These are phyloP conservation scores for Drosophila melanica DNA, from an alignment of 1,140 invertebrate species.

Conservation along the genomic window DNA sequence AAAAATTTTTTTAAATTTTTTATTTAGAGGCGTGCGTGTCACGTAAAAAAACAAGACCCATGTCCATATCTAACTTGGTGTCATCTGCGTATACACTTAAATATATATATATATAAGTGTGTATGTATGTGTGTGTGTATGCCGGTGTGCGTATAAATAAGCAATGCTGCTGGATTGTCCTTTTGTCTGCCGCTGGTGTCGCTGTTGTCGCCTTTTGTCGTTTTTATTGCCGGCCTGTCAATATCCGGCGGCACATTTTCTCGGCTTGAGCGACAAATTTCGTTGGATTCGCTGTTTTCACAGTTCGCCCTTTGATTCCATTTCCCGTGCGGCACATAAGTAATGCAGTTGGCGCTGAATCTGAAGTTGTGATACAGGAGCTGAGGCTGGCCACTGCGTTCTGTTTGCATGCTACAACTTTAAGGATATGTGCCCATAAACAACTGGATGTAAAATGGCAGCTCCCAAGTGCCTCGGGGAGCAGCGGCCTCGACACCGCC, in stretches of 20 bases:
- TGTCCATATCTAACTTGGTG: too few species aligned
- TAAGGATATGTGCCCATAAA: slow-evolving; percentile 75
- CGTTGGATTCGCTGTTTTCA: slow-evolving; percentile 24
- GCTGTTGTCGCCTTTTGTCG: slow-evolving; percentile 43
- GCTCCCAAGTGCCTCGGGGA: slow-evolving; percentile 43
- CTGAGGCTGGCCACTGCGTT: slow-evolving; percentile 17
- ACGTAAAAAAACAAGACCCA: background rate
- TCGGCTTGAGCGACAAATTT: slow-evolving; percentile 32
- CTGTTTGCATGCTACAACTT: slow-evolving; percentile 49
- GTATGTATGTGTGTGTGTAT: too few species aligned
- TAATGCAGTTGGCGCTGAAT: slow-evolving; percentile 25
- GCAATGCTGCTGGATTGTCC: slow-evolving; percentile 25
- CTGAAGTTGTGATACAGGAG: background rate
- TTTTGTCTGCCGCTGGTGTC: slow-evolving; percentile 41
- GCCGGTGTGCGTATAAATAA: slow-evolving; percentile 22
- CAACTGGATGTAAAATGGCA: slow-evolving; percentile 72
- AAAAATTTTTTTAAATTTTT: too few species aligned
- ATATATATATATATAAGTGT: background rate
- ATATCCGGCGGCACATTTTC: slow-evolving; percentile 36
- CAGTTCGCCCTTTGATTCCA: slow-evolving; percentile 39
- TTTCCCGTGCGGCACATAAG: slow-evolving; percentile 46
- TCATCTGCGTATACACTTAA: background rate
- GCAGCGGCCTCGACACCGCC: background rate
- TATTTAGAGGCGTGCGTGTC: too few species aligned
- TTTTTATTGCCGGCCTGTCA: slow-evolving; percentile 51